Conservation (phyloP, 2,113 vertebrate species). For the Setophaga coronata region DNA sequence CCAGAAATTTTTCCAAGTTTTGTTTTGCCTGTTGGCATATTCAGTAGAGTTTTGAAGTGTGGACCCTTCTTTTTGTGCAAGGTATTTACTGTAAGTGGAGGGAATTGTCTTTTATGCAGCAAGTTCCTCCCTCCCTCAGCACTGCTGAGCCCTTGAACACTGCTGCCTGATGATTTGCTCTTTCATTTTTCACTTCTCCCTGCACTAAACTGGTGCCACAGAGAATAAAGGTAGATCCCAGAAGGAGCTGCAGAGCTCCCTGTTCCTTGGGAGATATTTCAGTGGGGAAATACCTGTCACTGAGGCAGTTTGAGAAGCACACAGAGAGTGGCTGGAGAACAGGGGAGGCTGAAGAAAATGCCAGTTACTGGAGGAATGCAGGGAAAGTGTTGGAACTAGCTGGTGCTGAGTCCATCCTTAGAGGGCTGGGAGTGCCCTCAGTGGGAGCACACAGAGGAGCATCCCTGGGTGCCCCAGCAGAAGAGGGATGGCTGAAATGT, state of each 20-base stretch:
- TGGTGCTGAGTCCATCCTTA: background rate
- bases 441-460: background rate
- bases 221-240: background rate
- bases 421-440: background rate
- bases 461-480: background rate
- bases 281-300: background rate
- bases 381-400: background rate
- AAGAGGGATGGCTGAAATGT: background rate
- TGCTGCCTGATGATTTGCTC: background rate
- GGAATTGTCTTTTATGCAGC: background rate
- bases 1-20: background rate
- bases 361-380: rapidly evolving
- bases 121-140: background rate
- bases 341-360: background rate
- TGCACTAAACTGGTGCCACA: background rate
- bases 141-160: background rate
- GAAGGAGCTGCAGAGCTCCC: background rate
- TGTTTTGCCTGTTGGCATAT: background rate
- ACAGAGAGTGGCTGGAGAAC: background rate
- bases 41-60: background rate
- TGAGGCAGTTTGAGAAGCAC: background rate
- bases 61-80: background rate
- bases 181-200: background rate
- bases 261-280: background rate
- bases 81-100: background rate